A percentile compares a stretch with the other conserved stretches of the same genome.
These are phyloP conservation scores for Sternarchorhynchus goeldii DNA, from an alignment of 2,797 vertebrate species.

Conservation along the genomic window DNA sequence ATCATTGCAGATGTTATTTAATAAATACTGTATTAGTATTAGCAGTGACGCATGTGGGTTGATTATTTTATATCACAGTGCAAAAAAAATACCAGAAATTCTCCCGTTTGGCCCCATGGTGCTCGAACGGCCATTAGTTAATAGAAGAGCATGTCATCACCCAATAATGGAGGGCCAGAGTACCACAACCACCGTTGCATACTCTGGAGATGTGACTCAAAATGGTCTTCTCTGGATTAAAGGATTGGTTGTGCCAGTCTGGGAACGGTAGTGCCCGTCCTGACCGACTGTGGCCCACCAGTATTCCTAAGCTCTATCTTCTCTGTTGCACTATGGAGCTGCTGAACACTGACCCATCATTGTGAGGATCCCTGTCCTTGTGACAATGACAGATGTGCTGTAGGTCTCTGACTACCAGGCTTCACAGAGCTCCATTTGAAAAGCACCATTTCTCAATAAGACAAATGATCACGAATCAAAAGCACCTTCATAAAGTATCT, in stretches of 20 bases:
- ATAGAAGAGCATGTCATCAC: conserved; percentile 54
- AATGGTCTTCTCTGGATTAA: not conserved
- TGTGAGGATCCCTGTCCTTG: conserved; percentile 52
- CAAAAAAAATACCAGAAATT: not conserved
- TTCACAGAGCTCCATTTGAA: conserved; percentile 52
- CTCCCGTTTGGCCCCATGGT: conserved; percentile 41
- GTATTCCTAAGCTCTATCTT: conserved; percentile 36
- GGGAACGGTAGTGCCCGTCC: conserved; percentile 20
- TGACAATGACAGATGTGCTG: conserved; percentile 61
- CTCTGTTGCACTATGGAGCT: conserved; percentile 42
- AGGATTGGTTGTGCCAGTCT: conserved; percentile 15
- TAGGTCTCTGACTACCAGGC: conserved; percentile 50
- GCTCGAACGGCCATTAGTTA: conserved; percentile 53
- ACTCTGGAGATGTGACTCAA: not conserved
- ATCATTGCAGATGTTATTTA: no score
- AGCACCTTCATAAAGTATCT: conserved; percentile 44
- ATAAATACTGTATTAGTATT: no score
- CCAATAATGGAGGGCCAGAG: conserved; percentile 25
- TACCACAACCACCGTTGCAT: conserved; percentile 25
- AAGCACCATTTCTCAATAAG: conserved; percentile 59
- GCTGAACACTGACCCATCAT: conserved; percentile 48
- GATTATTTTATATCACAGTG: no score
- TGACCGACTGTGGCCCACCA: conserved; percentile 31
- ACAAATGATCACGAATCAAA: conserved; percentile 59
- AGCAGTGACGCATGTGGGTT: no score